Evolutionary conservation across 2,888 invertebrate genomes (phyloP), one percentile per base, ranked within the genome.

Genomic region (Torymus auratus): DNA sequence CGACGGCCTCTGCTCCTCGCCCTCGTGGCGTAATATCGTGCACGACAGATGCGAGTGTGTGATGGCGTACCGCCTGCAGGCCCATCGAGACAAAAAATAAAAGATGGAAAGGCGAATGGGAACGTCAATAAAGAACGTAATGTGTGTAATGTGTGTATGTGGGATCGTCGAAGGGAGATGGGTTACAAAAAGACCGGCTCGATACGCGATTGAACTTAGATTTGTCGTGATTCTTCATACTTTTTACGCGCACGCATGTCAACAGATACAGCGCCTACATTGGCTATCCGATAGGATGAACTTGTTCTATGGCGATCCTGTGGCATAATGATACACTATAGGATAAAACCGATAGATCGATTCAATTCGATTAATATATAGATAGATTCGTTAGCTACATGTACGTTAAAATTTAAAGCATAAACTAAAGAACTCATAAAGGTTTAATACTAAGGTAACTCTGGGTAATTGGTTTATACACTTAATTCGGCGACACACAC

Each of bases 1-100:
- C 74, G 82, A 75, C 77, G 81, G 78, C 77, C 77, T 14, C 14
- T 58, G 64, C 70, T 60, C 58, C 52, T 23, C 62, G 52, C 73
- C n/a, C 73, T 17, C 55, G 58, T 7, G 52, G 56, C 65, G 64
- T n/a, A 56, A 65, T 56, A 41, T 65, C 56, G 23, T 55, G n/a
- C 13, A 5, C 11, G 11, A 61, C 12, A 20, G 14, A 41, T 64
- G 41, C 41, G 10, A 14, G 20, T 65, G 52, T 65, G 12, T 65
- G 17, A 52, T 13, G 53, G 55, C n/a, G 12, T 11, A 50, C 17
- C 1, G 64, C 15, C 5, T 53, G 67, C 20, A 17, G 67, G 15
- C 53, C 67, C 52, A 52, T 68, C 65, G 4, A 58, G 61, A 61
- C 7, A 14, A 28, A n/a, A n/a, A 62, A 52, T 50, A 68, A 68